Percentiles rank a stretch among this genome's conserved stretches.
Evolutionary conservation across 2,888 invertebrate genomes (phyloP).

Genomic region (Electrophaes corylata): DNA sequence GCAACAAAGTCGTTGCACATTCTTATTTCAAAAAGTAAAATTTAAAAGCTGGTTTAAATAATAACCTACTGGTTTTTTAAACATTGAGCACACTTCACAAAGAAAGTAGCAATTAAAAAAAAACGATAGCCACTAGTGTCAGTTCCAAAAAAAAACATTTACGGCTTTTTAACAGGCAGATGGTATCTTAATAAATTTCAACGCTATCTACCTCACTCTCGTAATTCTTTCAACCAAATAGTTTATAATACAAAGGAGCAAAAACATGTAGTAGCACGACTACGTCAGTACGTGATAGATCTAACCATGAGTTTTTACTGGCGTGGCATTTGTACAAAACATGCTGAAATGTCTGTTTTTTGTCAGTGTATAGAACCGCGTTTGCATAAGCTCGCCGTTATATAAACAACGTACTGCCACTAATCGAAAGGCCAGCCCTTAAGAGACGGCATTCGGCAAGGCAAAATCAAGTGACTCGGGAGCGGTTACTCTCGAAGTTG

Average conservation of each 20-base stretch:
- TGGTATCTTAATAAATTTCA: constrained; percentile 29
- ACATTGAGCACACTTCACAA: neutral
- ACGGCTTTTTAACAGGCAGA: constrained; percentile 35
- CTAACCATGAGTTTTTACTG: too few relatives aligned
- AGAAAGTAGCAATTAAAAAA: neutral
- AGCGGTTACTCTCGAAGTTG: too few relatives aligned
- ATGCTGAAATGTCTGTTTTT: too few relatives aligned
- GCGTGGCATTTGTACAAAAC: too few relatives aligned
- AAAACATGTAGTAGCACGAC: constrained; percentile 23
- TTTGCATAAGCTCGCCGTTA: too few relatives aligned
- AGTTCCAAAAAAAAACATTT: constrained; percentile 31
- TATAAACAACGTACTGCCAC: too few relatives aligned
- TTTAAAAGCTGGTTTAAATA: neutral
- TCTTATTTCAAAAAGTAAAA: too few relatives aligned
- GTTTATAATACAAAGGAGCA: constrained; percentile 19
- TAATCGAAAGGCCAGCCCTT: too few relatives aligned
- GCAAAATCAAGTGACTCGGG: too few relatives aligned
- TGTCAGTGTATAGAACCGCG: too few relatives aligned
- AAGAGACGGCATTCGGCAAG: too few relatives aligned
- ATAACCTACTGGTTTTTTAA: neutral
- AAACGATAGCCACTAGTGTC: neutral
- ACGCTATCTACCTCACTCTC: constrained; percentile 31
- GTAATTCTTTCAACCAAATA: constrained; percentile 54
- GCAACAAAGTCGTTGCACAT: too few relatives aligned
- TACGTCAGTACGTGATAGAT: neutral